Evolutionary conservation across 2,113 vertebrate genomes (phyloP), one percentile per base, ranked within the genome.

Genomic region (Sylvilagus bachmani): DNA sequence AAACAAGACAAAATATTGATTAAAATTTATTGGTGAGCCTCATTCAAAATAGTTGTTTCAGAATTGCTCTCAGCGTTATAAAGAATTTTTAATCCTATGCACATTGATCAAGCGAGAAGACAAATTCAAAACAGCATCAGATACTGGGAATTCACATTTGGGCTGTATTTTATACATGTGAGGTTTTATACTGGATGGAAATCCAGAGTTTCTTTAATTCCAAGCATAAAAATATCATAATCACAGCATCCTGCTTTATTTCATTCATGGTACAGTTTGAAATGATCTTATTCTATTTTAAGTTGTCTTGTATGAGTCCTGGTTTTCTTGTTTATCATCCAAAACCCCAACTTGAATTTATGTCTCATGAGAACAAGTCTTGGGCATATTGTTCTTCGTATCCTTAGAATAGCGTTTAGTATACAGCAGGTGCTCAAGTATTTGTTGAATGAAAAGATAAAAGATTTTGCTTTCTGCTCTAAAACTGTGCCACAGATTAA

Each of bases 1-100:
- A 97, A 98, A 90, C 95, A 97, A 95, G 97, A 97, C 88, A 94
- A 94, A 96, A 21, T 10, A 33, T 67, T 73, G 89, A 97, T 98
- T 95, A 98, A 96, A 80, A 96, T 51, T 89, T 90, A 73, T 10
- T 87, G 12, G 51, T 38, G 1, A 95, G 44, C 36, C 61, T 31
- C 44, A 29, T 78, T 86, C 38, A 93, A 92, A 89, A 89, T 9
- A 95, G 33, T n/a, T 89, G 36, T 33, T 92, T 95, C 53, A 88
- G 66, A 93, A 79, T 16, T 89, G 17, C 12, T 92, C 51, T 92
- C 86, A 73, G 79, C 92, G 70, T 88, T 83, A 90, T 0, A 81
- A 31, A 89, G 24, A 17, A 85, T 64, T 86, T 88, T 89, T 49
- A 91, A 66, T 79, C 24, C 13, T 86, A 27, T 51, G 70, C 1